Conservation (phyloP, 2,797 vertebrate genomes). For the Streptopelia turtur region DNA sequence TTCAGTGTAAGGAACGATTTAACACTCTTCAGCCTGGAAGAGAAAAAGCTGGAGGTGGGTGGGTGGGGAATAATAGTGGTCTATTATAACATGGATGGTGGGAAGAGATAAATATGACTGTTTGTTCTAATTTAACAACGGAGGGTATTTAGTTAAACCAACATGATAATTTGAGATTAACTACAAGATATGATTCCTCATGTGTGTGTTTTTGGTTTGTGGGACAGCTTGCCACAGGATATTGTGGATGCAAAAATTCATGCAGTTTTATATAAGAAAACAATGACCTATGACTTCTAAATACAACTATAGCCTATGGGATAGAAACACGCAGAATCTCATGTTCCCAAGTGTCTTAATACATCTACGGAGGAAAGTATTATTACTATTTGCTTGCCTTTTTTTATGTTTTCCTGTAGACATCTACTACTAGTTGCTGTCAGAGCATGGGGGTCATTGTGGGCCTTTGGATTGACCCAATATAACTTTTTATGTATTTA, state of each 20-base stretch:
- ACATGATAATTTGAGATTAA: background rate
- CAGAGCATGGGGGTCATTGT: background rate
- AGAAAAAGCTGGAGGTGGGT: background rate
- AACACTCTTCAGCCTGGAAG: background rate
- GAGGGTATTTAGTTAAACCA: background rate
- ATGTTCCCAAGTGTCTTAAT: background rate
- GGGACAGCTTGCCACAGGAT: background rate
- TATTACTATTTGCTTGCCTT: background rate
- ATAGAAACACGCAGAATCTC: background rate
- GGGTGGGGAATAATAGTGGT: background rate
- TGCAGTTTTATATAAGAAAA: background rate
- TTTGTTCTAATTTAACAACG: background rate
- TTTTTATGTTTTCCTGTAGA: background rate
- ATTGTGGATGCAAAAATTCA: background rate
- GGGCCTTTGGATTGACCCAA: background rate
- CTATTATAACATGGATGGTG: background rate
- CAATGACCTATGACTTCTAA: background rate
- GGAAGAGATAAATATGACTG: background rate
- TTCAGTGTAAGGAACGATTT: background rate
- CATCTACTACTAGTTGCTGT: background rate
- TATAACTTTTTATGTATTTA: background rate
- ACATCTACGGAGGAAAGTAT: background rate
- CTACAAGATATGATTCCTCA: background rate
- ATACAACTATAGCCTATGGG: background rate
- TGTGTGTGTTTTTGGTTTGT: fast-evolving